Base-by-base conservation (phyloP, 2,888 invertebrate genomes). In the Helleia helle region DNA sequence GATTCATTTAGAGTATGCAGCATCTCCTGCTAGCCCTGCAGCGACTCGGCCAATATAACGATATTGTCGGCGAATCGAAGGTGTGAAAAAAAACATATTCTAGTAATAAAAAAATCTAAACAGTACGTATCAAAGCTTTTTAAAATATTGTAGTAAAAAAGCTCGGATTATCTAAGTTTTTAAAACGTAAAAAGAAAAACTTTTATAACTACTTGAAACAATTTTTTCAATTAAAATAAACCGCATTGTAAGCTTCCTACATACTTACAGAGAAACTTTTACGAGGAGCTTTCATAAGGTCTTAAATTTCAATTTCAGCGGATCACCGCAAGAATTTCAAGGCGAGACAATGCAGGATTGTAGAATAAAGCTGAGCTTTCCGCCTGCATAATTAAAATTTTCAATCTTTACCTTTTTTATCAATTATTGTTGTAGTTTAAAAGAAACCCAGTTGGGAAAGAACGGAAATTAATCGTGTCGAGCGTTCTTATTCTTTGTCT, bases 261-360 rank as follows among this genome's bases (percentile, higher is more conserved):
- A 34, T 34, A 34, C 34, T 34, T 38, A 37, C 25, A 31, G 31
- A 9, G 31, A 49, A 51, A 49, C 46, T 49, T 52, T 55, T 48
- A 54, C 51, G 48, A 51, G 51, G 48, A 58, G 57, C 58, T 62
- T 65, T 65, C 60, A 59, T 65, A 63, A 59, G 59, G 70, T 71
- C 65, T 76, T 71, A 71, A 69, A 74, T 74, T 75, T 71, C 74
- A 77, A 77, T 79, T 77, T 72, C 62, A 71, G 49, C 51, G 72
- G 75, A 74, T 76, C 65, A 70, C 55, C 50, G 55, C 52, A 51
- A 56, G 51, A 51, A 55, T 62, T 60, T 50, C 58, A 50, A 54
- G 55, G 49, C 56, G 56, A 58, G 40, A 60, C 59, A 59, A 60
- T 55, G 51, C 59, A 58, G 52, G 34, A 39, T 22, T 41, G 27